Evolutionary conservation across 2,888 invertebrate genomes (phyloP), one percentile per base, ranked within the genome.

Genomic region (Ethmia dodecea): DNA sequence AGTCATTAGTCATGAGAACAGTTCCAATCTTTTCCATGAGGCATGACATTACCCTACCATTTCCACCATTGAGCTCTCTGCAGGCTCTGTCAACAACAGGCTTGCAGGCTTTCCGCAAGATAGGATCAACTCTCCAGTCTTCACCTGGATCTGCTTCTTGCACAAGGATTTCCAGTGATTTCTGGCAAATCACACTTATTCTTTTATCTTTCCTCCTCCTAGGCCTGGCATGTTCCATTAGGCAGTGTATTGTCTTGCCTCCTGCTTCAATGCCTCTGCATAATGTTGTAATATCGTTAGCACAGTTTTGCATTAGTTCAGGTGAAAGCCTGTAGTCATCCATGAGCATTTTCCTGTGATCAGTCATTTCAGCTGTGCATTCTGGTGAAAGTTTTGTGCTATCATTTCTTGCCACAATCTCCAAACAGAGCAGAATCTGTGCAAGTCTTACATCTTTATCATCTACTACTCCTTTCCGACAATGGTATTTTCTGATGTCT

Each of bases 51-150:
- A 98, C 93, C 59, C 92, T 88, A 0, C 93, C 93, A 69, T 94
- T 92, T 9, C 94, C 94, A 14, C 92, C 93, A 43, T 86, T 88
- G 0, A 93, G 76, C 57, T 93, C 92, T 43, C 88, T 88, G 58
- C 96, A 96, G 2, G 91, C 91, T 18, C 88, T 79, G 62, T 93
- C 92, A 0, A 96, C 96, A 5, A 97, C 95, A 1, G 93, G 90
- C 54, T 92, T 91, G 65, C 98, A 98, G 1, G 95, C 94, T 64
- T 93, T 92, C 31, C 93, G 89, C 32, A 98, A 78, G 25, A 96
- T 92, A 0, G 96, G 96, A 81, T 99, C 99, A 0, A 98, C 95
- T 52, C 95, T 90, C 94, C 97, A 97, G 77, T 98, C 96, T 76
- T 96, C 95, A 1, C 94, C 98, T n/a, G 92, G 93, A 74, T 99